Evolutionary conservation across 2,113 vertebrate species (phyloP).

Genomic region (Peucedramus taeniatus): DNA sequence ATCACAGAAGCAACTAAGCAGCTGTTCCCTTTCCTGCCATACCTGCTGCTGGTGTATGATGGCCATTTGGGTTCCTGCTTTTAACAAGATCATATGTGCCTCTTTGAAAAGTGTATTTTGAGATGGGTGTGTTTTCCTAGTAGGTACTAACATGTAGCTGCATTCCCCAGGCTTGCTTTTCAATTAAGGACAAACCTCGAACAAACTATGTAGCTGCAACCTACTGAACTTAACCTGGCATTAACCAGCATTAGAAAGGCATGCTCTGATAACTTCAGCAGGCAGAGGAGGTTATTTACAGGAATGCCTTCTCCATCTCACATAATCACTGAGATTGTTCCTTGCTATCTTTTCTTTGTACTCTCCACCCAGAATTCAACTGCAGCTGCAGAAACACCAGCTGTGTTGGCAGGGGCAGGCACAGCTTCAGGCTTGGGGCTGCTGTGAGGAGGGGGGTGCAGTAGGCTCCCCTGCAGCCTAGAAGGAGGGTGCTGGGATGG

Average conservation of each 20-base stretch:
- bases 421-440: background rate
- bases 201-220: background rate
- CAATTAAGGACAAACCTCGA: background rate
- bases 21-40: background rate
- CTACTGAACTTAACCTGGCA: constrained; percentile 25
- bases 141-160: background rate
- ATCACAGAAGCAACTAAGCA: constrained; percentile 14
- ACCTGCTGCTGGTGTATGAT: background rate
- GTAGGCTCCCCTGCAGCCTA: background rate
- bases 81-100: constrained; percentile 5
- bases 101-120: constrained; percentile 13
- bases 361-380: background rate
- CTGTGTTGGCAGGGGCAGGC: background rate
- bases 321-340: constrained; percentile 44
- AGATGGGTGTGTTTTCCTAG: background rate
- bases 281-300: constrained; percentile 28
- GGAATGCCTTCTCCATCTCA: background rate
- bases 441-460: background rate
- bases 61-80: background rate
- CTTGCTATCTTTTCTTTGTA: constrained; percentile 5
- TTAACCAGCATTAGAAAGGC: constrained; percentile 25
- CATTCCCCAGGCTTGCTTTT: background rate
- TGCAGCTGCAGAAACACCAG: constrained; percentile 8
- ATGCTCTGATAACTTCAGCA: background rate
- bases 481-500: background rate